Conservation (phyloP, 2,888 invertebrate species). For the Ditylenchus weischeri region DNA sequence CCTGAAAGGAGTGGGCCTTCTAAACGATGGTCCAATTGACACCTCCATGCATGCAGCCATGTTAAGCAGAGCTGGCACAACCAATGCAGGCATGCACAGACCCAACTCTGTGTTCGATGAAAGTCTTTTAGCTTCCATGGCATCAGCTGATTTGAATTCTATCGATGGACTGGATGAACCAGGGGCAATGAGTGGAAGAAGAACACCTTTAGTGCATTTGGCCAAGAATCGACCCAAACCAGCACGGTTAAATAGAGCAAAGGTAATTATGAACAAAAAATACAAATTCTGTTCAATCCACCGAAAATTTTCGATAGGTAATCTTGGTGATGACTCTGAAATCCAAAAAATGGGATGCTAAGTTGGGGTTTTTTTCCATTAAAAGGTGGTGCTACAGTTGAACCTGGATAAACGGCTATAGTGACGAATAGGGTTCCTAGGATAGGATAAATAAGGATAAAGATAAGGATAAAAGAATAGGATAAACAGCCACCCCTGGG, state of each 20-base stretch:
- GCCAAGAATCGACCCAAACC: constrained; percentile 31
- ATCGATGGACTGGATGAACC: constrained; percentile 12
- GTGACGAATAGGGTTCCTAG: no score
- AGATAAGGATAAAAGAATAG: no score
- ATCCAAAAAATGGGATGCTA: no score
- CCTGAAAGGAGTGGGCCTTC: constrained; percentile 11
- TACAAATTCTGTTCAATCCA: no score
- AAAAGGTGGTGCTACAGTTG: no score
- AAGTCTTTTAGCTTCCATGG: constrained; percentile 19
- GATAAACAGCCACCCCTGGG: no score
- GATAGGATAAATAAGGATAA: no score
- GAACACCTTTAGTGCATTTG: constrained; percentile 26
- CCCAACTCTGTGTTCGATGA: constrained; percentile 18
- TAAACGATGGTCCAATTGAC: constrained; percentile 10
- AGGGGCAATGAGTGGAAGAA: not conserved
- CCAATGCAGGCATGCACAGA: not conserved
- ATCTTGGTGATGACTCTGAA: no score
- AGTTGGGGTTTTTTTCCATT: no score
- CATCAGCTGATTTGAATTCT: constrained; percentile 8
- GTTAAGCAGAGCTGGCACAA: constrained; percentile 10
- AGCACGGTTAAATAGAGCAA: constrained; percentile 14
- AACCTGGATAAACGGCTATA: no score
- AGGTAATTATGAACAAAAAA: no score
- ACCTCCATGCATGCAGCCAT: constrained; percentile 5
- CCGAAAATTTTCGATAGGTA: no score